Evolutionary conservation across 2,113 vertebrate species (phyloP).

Genomic region (Prolemur simus): DNA sequence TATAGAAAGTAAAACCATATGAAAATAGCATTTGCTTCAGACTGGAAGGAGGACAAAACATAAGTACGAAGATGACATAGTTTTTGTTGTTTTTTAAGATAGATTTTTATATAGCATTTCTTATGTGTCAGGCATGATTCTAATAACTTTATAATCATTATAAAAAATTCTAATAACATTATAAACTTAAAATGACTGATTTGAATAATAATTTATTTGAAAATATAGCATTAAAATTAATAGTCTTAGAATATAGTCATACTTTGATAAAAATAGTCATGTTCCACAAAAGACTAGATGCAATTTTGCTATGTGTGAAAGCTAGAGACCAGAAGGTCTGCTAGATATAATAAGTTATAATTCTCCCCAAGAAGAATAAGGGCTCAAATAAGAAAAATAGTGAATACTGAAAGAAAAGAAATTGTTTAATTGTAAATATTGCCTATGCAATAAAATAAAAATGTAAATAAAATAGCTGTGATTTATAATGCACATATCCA

Average conservation of each 20-base stretch:
- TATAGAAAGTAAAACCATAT: not conserved
- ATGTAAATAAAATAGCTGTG: not conserved
- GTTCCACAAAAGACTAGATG: not conserved
- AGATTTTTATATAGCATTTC: not conserved
- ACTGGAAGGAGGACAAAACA: not conserved
- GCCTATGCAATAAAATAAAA: not conserved
- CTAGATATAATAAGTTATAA: not conserved
- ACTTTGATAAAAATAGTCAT: not conserved
- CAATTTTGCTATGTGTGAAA: not conserved
- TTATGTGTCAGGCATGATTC: not conserved
- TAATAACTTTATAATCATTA: not conserved
- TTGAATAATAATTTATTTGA: conserved; percentile 4
- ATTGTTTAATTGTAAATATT: not conserved
- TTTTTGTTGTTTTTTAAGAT: not conserved
- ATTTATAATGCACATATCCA: not conserved
- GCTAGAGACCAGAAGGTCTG: not conserved
- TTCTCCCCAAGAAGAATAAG: not conserved
- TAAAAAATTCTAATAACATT: not conserved
- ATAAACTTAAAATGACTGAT: not conserved
- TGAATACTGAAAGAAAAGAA: not conserved
- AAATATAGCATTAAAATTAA: conserved; percentile 41
- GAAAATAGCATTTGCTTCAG: not conserved
- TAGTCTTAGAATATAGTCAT: not conserved
- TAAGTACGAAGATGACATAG: not conserved
- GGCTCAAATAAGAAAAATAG: not conserved